phyloP scores from a whole-genome alignment of 2,888 invertebrate species.

The Amblyjoppa proteus region DNA sequence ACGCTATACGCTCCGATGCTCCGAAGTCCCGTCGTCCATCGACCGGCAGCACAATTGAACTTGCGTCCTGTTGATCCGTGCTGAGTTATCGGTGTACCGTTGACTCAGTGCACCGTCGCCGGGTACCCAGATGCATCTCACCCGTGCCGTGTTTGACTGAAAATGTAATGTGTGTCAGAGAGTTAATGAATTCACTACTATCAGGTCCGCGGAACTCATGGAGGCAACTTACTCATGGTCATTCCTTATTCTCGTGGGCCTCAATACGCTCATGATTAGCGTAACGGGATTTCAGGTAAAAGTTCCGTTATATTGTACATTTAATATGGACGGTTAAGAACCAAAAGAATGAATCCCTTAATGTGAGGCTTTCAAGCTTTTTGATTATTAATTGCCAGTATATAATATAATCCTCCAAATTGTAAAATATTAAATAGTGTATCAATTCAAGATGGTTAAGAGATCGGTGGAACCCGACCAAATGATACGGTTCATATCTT shows the following conservation, averaged over 20 bases:
- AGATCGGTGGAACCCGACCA: background rate
- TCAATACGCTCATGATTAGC: background rate
- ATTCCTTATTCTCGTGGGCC: background rate
- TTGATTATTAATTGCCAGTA: too few species aligned
- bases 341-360: too few species aligned
- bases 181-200: background rate
- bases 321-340: too few species aligned
- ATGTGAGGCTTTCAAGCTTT: too few species aligned
- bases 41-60: too few species aligned
- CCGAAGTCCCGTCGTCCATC: too few species aligned
- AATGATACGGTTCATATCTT: background rate
- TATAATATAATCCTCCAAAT: too few species aligned
- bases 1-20: too few species aligned
- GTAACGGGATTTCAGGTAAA: background rate
- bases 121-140: background rate
- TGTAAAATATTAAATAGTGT: background rate
- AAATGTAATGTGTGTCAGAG: background rate
- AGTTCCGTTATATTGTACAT: background rate
- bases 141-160: background rate
- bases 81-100: too few species aligned
- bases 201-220: background rate
- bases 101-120: background rate
- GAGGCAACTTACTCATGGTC: conserved; percentile 2
- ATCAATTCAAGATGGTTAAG: background rate
- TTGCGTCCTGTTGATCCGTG: too few species aligned